Evolutionary conservation across 1,140 invertebrate species (phyloP), one percentile per base, ranked within the genome.

Genomic region (Trichogramma pretiosum): DNA sequence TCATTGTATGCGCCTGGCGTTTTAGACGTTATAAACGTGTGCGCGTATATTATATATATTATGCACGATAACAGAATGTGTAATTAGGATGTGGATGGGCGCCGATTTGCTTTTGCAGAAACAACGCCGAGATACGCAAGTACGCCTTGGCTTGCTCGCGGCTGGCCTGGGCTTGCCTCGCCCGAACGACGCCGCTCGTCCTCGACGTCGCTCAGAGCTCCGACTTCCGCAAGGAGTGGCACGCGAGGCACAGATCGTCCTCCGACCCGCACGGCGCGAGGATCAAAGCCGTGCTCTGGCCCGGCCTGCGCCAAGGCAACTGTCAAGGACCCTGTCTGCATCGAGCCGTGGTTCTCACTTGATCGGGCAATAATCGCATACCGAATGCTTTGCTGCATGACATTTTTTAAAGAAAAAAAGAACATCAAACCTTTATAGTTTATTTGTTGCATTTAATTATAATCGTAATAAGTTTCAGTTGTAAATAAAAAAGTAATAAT

Each of bases 291-390:
- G 83, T 83, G 50, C 56, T 86, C n/a, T 87, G 84, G 84, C 84
- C 84, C 2, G 77, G 80, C 3, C 65, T 87, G 5, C 59, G 81
- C 10, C 78, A 84, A 63, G 76, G 75, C 13, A n/a, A n/a, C n/a
- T 67, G 71, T 17, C 73, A 74, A 41, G 81, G 82, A 14, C 64
- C 72, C n/a, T 84, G 80, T 65, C 74, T 86, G 21, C 77, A 82
- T 56, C 82, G 82, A 66, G 84, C 79, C 1, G 76, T 86, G 44
- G 83, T 87, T 9, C 66, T 85, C 36, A 87, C 84, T n/a, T n/a
- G n/a, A n/a, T n/a, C n/a, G n/a, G n/a, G n/a, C n/a, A n/a, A n/a
- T n/a, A n/a, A n/a, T n/a, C n/a, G n/a, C n/a, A n/a, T n/a, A n/a
- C n/a, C n/a, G n/a, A n/a, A n/a, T n/a, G n/a, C n/a, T n/a, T n/a